Percentiles rank a stretch among this genome's conserved stretches.
These are phyloP conservation scores for Plecotus auritus DNA, from an alignment of 2,113 vertebrate species.

Conservation along the genomic window DNA sequence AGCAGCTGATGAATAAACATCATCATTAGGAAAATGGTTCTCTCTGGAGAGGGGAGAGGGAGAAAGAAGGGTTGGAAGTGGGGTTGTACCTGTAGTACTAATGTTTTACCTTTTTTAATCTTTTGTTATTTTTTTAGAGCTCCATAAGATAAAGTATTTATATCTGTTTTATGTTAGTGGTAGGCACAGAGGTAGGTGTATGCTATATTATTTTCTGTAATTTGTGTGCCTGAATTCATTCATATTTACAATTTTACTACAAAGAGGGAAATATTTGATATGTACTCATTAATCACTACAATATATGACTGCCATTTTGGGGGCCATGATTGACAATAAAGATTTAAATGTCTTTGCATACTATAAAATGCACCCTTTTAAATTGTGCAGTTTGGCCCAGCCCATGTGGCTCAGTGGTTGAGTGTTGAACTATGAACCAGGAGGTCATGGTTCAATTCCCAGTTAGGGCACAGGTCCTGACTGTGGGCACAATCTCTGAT, in stretches of 20 bases:
- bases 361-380: neutral
- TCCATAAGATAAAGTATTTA: conserved; percentile 1
- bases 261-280: neutral
- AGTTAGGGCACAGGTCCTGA: no score
- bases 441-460: no score
- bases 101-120: neutral
- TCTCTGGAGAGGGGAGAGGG: neutral
- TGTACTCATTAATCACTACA: neutral
- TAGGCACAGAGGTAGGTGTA: neutral
- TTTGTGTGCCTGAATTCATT: conserved; percentile 19
- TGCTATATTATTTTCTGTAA: conserved; percentile 26
- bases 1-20: conserved; percentile 13
- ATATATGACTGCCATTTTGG: neutral
- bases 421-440: no score
- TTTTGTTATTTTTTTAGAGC: neutral
- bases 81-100: neutral
- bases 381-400: neutral
- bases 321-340: neutral
- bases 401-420: no score
- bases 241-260: conserved; percentile 21
- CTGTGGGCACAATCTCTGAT: no score
- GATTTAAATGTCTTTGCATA: neutral
- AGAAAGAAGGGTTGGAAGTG: neutral
- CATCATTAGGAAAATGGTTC: neutral
- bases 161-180: neutral